Base-by-base conservation (phyloP, 2,888 invertebrate species). In the Thyatira batis region DNA sequence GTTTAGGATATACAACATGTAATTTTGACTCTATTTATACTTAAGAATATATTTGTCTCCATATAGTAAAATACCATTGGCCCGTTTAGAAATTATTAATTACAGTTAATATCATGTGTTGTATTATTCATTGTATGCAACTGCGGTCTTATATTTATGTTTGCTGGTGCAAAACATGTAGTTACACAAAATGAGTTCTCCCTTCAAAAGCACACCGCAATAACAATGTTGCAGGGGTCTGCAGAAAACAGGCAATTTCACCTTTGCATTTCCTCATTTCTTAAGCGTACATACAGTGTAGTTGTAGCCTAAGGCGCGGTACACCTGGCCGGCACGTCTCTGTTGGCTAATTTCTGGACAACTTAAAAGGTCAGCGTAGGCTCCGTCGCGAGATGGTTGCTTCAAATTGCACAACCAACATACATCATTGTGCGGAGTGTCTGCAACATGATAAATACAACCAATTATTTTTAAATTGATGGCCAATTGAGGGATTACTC, bases 291-390 rank as follows among this genome's bases (percentile, higher is more conserved):
- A 6, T 46, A 27, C 10, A 20, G 27, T 17, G 9, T 25, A 21
- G 17, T 28, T 20, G 48, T 27, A 48, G 27, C 48, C 27, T 28
- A 17, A 48, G 48, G 48, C 48, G 13, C 10, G 39, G 39, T n/a
- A 39, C 39, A 23, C 6, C 23, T 23, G 23, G 23, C 17, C 17
- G 3, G 8, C 39, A 39, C 17, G 39, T 39, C 13, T 39, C 8
- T 39, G 62, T 80, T 78, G 64, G 68, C 69, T 68, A 79, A 82
- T 70, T 70, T 65, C 73, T 78, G 78, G 75, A 74, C 75, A 60
- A 58, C 59, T 54, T 57, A 39, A 75, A 76, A 78, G 76, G 79
- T 77, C 69, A 78, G 60, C 62, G 60, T 56, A 52, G 57, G 55
- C 60, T 57, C 62, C 67, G 63, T 65, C 57, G 53, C 54, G 49